Evolutionary conservation across 2,113 vertebrate species (phyloP).

Genomic region (Leucosticte australis): DNA sequence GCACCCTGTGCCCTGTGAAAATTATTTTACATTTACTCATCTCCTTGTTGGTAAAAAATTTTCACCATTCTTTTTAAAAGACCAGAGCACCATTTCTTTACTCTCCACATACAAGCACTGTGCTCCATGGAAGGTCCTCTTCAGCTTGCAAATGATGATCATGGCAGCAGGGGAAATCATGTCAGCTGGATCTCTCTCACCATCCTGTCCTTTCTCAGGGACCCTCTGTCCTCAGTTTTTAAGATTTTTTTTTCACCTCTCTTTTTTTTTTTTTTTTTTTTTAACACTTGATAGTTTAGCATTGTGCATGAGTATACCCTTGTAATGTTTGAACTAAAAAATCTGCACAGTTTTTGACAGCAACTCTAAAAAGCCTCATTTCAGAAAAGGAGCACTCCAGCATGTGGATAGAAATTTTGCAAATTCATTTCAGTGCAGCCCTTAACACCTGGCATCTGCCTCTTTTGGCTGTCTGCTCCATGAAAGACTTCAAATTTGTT

Average conservation of each 20-base stretch:
- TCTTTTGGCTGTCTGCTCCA: slow-evolving; percentile 55
- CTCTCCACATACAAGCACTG: slow-evolving; percentile 20
- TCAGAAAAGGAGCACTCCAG: neutral
- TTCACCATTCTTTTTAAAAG: slow-evolving; percentile 1
- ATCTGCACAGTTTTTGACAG: slow-evolving; percentile 36
- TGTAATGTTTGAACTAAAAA: slow-evolving; percentile 29
- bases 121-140: slow-evolving; percentile 56
- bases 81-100: slow-evolving; percentile 50
- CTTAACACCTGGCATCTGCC: slow-evolving; percentile 42
- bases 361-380: slow-evolving; percentile 44
- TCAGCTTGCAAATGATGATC: slow-evolving; percentile 60
- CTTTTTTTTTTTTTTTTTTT: neutral
- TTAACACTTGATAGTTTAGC: neutral
- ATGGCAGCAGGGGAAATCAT: slow-evolving; percentile 34
- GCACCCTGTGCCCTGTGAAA: slow-evolving; percentile 9
- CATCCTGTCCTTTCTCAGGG: slow-evolving; percentile 46
- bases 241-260: neutral
- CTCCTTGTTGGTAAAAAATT: neutral
- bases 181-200: slow-evolving; percentile 45
- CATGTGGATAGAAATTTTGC: slow-evolving; percentile 25
- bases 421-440: slow-evolving; percentile 38
- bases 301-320: neutral
- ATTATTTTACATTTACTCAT: slow-evolving; percentile 12
- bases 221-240: slow-evolving; percentile 25
- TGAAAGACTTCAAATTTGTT: slow-evolving; percentile 30